Conservation (phyloP, 2,888 invertebrate genomes). For the Gerris lacustris region DNA sequence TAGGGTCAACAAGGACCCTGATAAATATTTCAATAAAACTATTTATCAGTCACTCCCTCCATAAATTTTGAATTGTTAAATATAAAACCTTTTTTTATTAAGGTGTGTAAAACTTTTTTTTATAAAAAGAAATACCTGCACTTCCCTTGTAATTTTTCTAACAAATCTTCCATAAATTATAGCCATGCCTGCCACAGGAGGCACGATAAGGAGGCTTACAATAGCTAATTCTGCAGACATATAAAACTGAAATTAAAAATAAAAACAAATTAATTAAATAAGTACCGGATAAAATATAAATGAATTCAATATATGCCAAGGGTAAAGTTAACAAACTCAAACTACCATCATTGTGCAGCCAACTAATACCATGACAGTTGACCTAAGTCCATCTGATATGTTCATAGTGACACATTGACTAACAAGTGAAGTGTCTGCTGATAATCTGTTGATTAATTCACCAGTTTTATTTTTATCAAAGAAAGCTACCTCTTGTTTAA, state of each 20-base stretch:
- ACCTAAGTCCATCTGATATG: slow-evolving; percentile 84
- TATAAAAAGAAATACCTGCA: slow-evolving; percentile 47
- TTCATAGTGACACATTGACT: slow-evolving; percentile 86
- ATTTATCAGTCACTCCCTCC: too few species aligned
- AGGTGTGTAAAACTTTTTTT: too few species aligned
- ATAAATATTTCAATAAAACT: too few species aligned
- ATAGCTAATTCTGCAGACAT: slow-evolving; percentile 79
- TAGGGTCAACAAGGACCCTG: too few species aligned
- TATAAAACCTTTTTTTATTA: too few species aligned
- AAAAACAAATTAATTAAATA: slow-evolving; percentile 2
- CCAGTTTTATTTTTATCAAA: slow-evolving; percentile 83
- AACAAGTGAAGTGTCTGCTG: slow-evolving; percentile 81
- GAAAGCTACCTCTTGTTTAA: slow-evolving; percentile 81
- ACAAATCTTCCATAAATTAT: slow-evolving; percentile 74
- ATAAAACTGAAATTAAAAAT: slow-evolving; percentile 53
- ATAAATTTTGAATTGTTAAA: too few species aligned
- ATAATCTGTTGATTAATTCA: slow-evolving; percentile 74
- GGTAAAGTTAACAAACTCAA: too few species aligned
- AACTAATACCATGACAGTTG: slow-evolving; percentile 70
- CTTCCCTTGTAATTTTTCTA: slow-evolving; percentile 63
- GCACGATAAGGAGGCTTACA: slow-evolving; percentile 77
- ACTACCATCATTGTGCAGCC: slow-evolving; percentile 88
- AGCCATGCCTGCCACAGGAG: slow-evolving; percentile 74
- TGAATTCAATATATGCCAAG: not conserved
- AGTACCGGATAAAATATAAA: not conserved